Base-by-base conservation (phyloP, 1,140 invertebrate genomes). In the Drosophila sp. region DNA sequence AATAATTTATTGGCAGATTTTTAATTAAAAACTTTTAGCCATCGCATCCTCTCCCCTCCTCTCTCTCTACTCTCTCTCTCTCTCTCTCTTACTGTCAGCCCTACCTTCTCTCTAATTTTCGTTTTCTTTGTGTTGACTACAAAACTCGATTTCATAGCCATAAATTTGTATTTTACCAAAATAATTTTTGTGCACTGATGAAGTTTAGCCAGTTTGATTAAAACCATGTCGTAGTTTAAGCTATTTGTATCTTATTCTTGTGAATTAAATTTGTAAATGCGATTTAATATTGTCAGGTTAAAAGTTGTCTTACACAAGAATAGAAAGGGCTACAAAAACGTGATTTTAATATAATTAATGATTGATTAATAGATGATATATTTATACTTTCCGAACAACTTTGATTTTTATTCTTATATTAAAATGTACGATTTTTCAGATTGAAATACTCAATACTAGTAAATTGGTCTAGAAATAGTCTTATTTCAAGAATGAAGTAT, bases 1-100 rank as follows among this genome's bases (percentile, higher is more conserved):
- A 73, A 78, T 82, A 87, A 86, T 87, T 86, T 86, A 86, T 86
- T 86, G 82, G 83, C 82, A 86, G 82, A 82, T 82, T 86, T 86
- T 86, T 86, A 86, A 86, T 86, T 86, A 86, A 86, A 77, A 86
- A 82, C 78, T 87, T 87, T 63, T 56, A 14, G 41, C 54, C 14
- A 43, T 29, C 41, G 34, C 34, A 2, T 41, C 14, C 29, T 11
- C 8, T 34, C 6, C 25, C 45, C 6, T 13, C 7, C 29, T 13
- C 8, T 16, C 48, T 34, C 32, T 16, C 48, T 51, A 14, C 36
- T 11, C 29, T 11, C n/a, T 48, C n/a, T n/a, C n/a, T n/a, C n/a
- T 21, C 21, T 21, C 21, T 21, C 4, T 21, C 21, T 21, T 2
- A 2, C 21, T 21, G 21, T 4, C 21, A 21, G 21, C 21, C 21